Base-by-base conservation (phyloP, 2,113 vertebrate species). In the Hydrolagus affinis region DNA sequence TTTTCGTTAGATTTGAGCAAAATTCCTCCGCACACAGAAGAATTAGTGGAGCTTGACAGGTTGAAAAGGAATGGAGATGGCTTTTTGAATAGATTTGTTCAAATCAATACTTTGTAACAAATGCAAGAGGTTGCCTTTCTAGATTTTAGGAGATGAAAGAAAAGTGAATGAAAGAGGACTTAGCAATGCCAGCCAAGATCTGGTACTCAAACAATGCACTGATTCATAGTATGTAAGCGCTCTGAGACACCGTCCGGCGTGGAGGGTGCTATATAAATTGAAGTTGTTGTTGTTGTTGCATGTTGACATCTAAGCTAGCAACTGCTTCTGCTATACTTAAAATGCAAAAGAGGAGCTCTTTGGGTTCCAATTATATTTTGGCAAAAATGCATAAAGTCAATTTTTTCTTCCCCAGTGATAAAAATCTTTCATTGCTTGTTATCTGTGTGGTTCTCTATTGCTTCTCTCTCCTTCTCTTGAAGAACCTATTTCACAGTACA, bases 81-180 rank as follows among this genome's bases (percentile, higher is more conserved):
- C 23, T 17, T 83, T 83, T 64, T 11, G 66, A 32, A 30, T 66
- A 83, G 30, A 68, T 83, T 66, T 83, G 23, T 80, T 28, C 60
- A 17, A 80, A 80, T 80, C 77, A 66, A 64, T 80, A 66, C 60
- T 30, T 64, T 28, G 12, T 0, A 83, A 68, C 17, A 75, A 17
- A 75, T 30, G 73, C 73, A 56, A 75, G 2, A 75, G 23, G 25
- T 62, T 62, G 25, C 11, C 62, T 30, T 66, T 8, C 60, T 66
- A 4, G 7, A 66, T 83, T 25, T 14, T 25, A 68, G 11, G 25
- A 62, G 15, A 66, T 32, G 25, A 83, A 83, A 66, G 60, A 1
- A 66, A 80, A 17, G 57, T 59, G 4, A 25, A 44, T 17, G 76
- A 19, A 25, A 10, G 11, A 28, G 14, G 57, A 64, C 4, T 59